Evolutionary conservation across 1,140 invertebrate genomes (phyloP).

Genomic region (Theocolax elegans): DNA sequence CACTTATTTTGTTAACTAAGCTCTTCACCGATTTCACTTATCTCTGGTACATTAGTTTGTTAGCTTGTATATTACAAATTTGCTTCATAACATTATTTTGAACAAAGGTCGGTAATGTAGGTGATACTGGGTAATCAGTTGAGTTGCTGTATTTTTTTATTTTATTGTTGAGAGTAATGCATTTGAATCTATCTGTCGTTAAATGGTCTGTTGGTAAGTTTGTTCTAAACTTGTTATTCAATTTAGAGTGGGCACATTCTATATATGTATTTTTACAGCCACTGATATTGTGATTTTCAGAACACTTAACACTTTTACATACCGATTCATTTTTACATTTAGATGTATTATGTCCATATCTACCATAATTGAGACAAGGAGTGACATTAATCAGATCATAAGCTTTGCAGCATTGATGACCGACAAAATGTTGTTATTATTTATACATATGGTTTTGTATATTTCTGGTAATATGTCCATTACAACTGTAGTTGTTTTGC

Average conservation of each 20-base stretch:
- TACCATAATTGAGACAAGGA: not conserved
- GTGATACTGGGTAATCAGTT: not conserved
- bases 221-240: not conserved
- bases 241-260: not conserved
- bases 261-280: not conserved
- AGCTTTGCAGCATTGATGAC: not conserved
- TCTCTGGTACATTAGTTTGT: not conserved
- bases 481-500: not conserved
- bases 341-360: not conserved
- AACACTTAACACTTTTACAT: not conserved
- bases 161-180: not conserved
- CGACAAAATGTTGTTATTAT: not conserved
- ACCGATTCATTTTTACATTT: not conserved
- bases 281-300: not conserved
- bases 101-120: not conserved
- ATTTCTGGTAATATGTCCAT: not conserved
- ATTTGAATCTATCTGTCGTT: not conserved
- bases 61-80: not conserved
- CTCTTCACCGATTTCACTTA: not conserved
- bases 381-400: not conserved
- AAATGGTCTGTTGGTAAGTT: not conserved
- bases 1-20: too few relatives aligned
- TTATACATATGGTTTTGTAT: not conserved
- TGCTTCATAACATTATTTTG: not conserved
- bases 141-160: not conserved